Conservation (phyloP, 1,140 invertebrate species). For the Lycorma delicatula region DNA sequence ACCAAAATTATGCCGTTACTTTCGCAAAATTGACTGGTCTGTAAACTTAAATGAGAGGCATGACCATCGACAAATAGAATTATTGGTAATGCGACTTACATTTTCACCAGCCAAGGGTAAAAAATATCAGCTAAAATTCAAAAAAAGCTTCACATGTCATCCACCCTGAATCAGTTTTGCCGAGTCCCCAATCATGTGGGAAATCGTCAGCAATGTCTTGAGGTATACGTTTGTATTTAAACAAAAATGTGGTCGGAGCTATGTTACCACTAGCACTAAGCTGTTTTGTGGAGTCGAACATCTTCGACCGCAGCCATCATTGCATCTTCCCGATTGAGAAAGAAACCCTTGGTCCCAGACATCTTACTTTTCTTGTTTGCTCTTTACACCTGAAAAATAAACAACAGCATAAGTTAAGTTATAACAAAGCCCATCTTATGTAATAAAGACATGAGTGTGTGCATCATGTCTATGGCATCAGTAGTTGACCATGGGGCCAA, state of each 20-base stretch:
- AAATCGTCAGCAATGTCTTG: conserved; percentile 27
- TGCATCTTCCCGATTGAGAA: too few species aligned
- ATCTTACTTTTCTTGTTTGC: too few species aligned
- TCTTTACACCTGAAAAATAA: too few species aligned
- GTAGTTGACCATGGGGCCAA: too few species aligned
- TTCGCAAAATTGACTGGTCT: conserved; percentile 35
- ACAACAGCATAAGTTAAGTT: too few species aligned
- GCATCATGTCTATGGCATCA: too few species aligned
- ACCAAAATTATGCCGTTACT: conserved; percentile 37
- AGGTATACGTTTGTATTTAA: conserved; percentile 28
- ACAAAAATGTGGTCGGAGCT: conserved; percentile 13
- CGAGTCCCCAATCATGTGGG: conserved; percentile 33
- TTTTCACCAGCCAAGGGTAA: conserved; percentile 18
- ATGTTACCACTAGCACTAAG: conserved; percentile 12
- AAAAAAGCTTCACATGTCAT: conserved; percentile 16
- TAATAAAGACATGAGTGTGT: too few species aligned
- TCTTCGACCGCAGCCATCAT: too few species aligned
- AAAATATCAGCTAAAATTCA: conserved; percentile 22
- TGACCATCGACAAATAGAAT: conserved; percentile 39
- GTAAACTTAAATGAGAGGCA: conserved; percentile 33
- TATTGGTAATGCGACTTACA: conserved; percentile 27
- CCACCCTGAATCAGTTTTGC: conserved; percentile 33
- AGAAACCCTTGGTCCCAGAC: too few species aligned
- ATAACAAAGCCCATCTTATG: too few species aligned
- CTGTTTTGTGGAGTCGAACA: too few species aligned